These are phyloP conservation scores for Plebejus argus DNA, from an alignment of 2,888 invertebrate species.

Conservation along the genomic window DNA sequence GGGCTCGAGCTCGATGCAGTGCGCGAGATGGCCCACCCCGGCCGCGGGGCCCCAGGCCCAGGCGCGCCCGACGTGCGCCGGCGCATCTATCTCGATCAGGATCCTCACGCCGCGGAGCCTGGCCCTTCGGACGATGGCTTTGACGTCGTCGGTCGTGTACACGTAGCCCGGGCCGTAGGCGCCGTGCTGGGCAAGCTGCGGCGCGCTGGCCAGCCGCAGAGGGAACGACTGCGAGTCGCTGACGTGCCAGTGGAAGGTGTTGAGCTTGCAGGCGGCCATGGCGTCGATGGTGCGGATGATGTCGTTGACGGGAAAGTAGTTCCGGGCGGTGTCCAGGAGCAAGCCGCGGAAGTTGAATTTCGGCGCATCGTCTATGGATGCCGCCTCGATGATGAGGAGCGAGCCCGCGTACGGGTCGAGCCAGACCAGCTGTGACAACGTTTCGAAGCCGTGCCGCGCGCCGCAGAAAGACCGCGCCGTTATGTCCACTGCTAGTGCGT, in stretches of 20 bases:
- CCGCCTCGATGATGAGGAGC: slow-evolving; percentile 84
- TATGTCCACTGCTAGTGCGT: slow-evolving; percentile 81
- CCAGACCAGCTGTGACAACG: slow-evolving; percentile 90
- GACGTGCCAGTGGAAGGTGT: slow-evolving; percentile 96
- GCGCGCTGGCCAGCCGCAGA: slow-evolving; percentile 87
- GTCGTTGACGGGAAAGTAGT: slow-evolving; percentile 89
- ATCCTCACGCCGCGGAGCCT: slow-evolving; percentile 91
- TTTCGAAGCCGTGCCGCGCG: slow-evolving; percentile 88
- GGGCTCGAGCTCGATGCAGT: slow-evolving; percentile 90
- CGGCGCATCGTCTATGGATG: slow-evolving; percentile 88
- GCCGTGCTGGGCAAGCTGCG: slow-evolving; percentile 90
- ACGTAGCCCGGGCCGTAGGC: slow-evolving; percentile 91
- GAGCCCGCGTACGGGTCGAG: slow-evolving; percentile 84
- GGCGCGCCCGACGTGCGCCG: slow-evolving; percentile 93
- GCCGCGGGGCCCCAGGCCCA: slow-evolving; percentile 91
- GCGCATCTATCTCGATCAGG: slow-evolving; percentile 94
- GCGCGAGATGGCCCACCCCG: slow-evolving; percentile 88
- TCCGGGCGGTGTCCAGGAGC: slow-evolving; percentile 94
- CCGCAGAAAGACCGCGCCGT: slow-evolving; percentile 87
- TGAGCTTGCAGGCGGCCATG: slow-evolving; percentile 94
- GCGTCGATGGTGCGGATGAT: slow-evolving; percentile 89
- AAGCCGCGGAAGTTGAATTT: slow-evolving; percentile 89
- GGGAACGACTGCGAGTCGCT: slow-evolving; percentile 97
- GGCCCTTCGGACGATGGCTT: slow-evolving; percentile 88
- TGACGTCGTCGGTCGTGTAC: slow-evolving; percentile 86